Evolutionary conservation across 2,113 vertebrate species (phyloP), one percentile per base, ranked within the genome.

Genomic region (Lycaon pictus): DNA sequence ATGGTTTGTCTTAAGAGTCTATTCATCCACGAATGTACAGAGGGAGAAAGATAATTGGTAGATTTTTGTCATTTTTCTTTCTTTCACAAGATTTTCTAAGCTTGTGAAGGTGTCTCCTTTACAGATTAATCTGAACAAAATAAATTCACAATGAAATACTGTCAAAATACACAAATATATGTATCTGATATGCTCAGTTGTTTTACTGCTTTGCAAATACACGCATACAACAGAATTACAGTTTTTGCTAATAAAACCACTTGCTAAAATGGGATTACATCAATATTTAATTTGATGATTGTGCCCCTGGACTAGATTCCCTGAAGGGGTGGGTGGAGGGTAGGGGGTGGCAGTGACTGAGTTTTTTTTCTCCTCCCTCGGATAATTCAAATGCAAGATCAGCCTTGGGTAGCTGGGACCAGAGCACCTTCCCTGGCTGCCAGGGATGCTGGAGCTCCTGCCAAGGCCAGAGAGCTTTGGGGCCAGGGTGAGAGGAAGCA

Each of bases 261-360:
- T 90, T 95, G 37, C 62, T 93, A 51, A 96, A 82, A 67, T 69
- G 29, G 58, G 79, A 94, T 95, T 37, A 62, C 7, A 62, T 84
- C 62, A 88, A 85, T 53, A 91, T 48, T 89, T 88, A 62, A 92
- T 84, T 80, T 58, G 63, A 88, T 83, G 72, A 51, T 63, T 72
- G 83, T 93, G 27, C 3, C 35, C 63, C n/a, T 72, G 17, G 35
- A 53, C 37, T 53, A 7, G 35, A 94, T 96, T 97, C 93, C 55
- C n/a, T 80, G 69, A 55, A 67, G 74, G 10, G 51, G 63, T 77
- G 2, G 32, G 35, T 23, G 51, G 69, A 82, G 2, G 32, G 43
- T 23, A n/a, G 13, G 23, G 90, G 11, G 37, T 4, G 16, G 62
- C 19, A 29, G 32, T 23, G 29, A 19, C 35, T 82, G n/a, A 77